Conservation (phyloP, 2,797 vertebrate species). For the Tokudaia muenninki region DNA sequence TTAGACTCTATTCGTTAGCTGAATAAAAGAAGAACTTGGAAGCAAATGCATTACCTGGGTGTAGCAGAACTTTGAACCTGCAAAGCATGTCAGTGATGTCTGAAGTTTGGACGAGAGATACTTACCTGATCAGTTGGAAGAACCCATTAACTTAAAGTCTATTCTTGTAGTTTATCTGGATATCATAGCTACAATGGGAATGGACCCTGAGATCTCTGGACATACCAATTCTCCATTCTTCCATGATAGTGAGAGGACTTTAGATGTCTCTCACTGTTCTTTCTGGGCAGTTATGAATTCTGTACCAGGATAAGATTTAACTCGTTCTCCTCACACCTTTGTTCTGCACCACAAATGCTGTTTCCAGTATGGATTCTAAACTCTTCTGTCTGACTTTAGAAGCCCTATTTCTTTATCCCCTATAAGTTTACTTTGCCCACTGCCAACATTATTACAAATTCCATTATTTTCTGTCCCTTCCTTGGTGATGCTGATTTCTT, state of each 20-base stretch:
- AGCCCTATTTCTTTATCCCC: neutral
- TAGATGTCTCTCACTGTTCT: neutral
- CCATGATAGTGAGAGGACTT: neutral
- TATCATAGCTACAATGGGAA: neutral
- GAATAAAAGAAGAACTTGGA: neutral
- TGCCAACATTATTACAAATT: neutral
- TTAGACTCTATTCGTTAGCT: neutral
- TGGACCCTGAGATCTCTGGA: neutral
- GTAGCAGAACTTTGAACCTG: constrained; percentile 21
- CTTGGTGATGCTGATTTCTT: neutral
- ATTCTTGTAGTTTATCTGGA: neutral
- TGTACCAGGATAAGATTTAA: neutral
- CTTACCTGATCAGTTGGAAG: neutral
- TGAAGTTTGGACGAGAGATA: neutral
- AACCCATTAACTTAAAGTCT: neutral
- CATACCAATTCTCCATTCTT: neutral
- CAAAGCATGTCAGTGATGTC: neutral
- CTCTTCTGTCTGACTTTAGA: constrained; percentile 11
- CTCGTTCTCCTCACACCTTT: neutral
- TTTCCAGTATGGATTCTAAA: neutral
- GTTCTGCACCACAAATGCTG: neutral
- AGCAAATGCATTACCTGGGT: constrained; percentile 33
- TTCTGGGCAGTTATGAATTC: neutral
- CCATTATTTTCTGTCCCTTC: neutral
- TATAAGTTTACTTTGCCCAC: neutral